These are phyloP conservation scores for Druceiella hillmani DNA, from an alignment of 2,888 invertebrate species.

Conservation along the genomic window DNA sequence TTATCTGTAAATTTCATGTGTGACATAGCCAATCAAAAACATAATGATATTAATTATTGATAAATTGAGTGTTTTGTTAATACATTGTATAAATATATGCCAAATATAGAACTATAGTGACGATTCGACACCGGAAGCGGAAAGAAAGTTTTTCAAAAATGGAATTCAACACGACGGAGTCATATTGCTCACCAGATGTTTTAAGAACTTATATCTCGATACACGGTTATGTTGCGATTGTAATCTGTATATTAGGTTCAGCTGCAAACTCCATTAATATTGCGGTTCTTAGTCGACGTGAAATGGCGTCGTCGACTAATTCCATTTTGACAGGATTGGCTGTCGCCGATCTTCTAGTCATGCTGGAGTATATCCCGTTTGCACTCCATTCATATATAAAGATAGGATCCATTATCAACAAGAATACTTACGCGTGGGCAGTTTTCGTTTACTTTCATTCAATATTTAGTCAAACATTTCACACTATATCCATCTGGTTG, in stretches of 20 bases:
- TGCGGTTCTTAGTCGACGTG: slow-evolving; percentile 79
- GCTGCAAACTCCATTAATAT: slow-evolving; percentile 88
- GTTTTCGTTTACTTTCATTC: slow-evolving; percentile 84
- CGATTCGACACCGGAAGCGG: no score
- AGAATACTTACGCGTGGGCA: slow-evolving; percentile 66
- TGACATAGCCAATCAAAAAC: no score
- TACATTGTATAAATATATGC: no score
- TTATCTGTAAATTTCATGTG: no score
- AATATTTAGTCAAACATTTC: slow-evolving; percentile 81
- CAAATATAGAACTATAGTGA: no score
- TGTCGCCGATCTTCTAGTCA: slow-evolving; percentile 86
- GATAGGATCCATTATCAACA: slow-evolving; percentile 41
- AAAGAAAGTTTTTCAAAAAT: no score
- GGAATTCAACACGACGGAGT: no score
- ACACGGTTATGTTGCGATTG: slow-evolving; percentile 80
- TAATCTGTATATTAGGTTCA: slow-evolving; percentile 85
- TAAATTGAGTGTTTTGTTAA: no score
- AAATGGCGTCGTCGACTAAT: slow-evolving; percentile 91
- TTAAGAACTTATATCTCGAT: slow-evolving; percentile 66
- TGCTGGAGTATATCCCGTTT: slow-evolving; percentile 91
- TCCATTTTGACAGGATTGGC: slow-evolving; percentile 88
- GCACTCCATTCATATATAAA: slow-evolving; percentile 73
- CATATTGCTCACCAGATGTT: no score
- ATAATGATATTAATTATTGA: no score
- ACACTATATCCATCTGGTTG: slow-evolving; percentile 89